phyloP scores from a whole-genome alignment of 1,140 invertebrate species.

The Latrodectus geometricus region DNA sequence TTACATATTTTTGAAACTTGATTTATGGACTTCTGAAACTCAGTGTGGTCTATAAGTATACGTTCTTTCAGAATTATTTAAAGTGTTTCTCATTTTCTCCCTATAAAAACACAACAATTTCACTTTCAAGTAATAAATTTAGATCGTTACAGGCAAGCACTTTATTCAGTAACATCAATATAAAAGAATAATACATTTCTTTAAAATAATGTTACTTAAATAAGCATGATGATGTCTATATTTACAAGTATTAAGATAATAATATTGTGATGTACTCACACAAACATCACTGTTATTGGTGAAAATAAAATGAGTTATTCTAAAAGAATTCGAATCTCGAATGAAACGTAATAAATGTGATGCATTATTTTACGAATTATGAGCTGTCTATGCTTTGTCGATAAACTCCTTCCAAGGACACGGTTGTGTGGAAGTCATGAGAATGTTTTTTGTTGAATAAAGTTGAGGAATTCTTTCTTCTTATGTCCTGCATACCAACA shows the following conservation, averaged over 20 bases:
- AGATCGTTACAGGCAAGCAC: too few relatives aligned
- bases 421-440: not conserved
- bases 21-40: too few relatives aligned
- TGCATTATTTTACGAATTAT: conserved; percentile 1
- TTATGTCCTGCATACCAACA: not conserved
- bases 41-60: too few relatives aligned
- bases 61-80: too few relatives aligned
- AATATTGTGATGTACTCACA: not conserved
- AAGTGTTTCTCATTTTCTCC: too few relatives aligned
- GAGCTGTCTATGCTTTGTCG: not conserved
- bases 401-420: conserved; percentile 38
- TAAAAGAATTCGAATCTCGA: too few relatives aligned
- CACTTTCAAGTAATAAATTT: too few relatives aligned
- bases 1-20: too few relatives aligned
- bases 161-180: too few relatives aligned
- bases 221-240: not conserved
- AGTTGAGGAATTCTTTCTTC: conserved; percentile 19
- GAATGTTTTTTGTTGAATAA: conserved; percentile 25
- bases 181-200: not conserved
- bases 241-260: not conserved
- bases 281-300: too few relatives aligned
- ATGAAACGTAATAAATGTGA: not conserved
- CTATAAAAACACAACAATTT: too few relatives aligned
- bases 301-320: not conserved
- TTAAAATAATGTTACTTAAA: not conserved